phyloP scores from a whole-genome alignment of 1,140 invertebrate genomes.

The Archivesica marissinica region DNA sequence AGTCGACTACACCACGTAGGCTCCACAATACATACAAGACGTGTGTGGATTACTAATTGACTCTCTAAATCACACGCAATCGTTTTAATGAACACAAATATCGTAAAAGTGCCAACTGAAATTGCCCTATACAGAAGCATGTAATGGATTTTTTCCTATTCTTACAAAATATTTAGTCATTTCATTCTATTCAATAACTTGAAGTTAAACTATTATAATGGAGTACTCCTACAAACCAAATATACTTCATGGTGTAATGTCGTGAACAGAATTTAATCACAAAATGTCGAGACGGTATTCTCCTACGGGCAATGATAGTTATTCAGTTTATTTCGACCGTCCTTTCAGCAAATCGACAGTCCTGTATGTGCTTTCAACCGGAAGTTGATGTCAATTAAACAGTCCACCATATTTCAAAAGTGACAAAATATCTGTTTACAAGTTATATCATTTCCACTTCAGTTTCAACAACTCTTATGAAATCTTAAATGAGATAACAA shows the following conservation, averaged over 20 bases:
- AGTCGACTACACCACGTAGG: too few relatives aligned
- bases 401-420: conserved; percentile 39
- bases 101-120: conserved; percentile 21
- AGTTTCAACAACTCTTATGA: conserved; percentile 20
- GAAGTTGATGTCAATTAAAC: conserved; percentile 57
- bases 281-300: conserved; percentile 36
- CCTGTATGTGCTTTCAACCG: conserved; percentile 36
- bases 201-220: not conserved
- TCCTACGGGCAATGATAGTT: not conserved
- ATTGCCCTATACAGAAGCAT: not conserved
- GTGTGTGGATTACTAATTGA: too few relatives aligned
- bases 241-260: conserved; percentile 27
- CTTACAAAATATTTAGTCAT: not conserved
- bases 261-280: conserved; percentile 54
- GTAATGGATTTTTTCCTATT: not conserved
- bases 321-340: conserved; percentile 36
- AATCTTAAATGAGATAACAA: conserved; percentile 1
- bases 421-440: conserved; percentile 38
- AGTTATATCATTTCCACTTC: conserved; percentile 51
- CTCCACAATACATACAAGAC: too few relatives aligned
- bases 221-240: not conserved
- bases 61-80: not conserved
- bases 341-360: conserved; percentile 49
- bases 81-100: conserved; percentile 3
- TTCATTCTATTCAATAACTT: not conserved